phyloP scores from a whole-genome alignment of 64 coral and sea anemone species.

The Montipora cactus region DNA sequence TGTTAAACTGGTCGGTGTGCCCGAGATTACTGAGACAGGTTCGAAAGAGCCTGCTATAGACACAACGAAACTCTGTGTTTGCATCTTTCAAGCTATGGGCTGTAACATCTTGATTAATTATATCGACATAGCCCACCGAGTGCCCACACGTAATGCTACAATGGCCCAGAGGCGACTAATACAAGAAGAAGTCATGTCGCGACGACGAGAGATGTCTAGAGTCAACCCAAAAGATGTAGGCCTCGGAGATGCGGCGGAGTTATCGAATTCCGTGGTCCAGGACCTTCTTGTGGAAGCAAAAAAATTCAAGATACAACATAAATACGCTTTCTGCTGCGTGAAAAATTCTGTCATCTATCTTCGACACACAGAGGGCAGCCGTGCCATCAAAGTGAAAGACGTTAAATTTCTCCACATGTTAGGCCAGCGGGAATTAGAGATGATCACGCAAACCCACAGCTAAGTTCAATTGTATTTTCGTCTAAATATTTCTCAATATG shows the following conservation, averaged over 20 bases:
- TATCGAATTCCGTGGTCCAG: neutral
- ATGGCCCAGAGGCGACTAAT: neutral
- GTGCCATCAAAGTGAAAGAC: slow-evolving; percentile 25
- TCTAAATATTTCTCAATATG: neutral
- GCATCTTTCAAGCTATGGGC: slow-evolving; percentile 2
- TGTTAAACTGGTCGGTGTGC: neutral
- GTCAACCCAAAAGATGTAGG: neutral
- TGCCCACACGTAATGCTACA: neutral
- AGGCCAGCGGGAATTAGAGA: neutral
- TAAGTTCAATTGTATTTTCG: neutral
- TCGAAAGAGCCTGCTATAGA: slow-evolving; percentile 41
- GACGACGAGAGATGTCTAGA: neutral
- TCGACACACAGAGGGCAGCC: neutral
- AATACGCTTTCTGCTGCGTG: slow-evolving; percentile 4
- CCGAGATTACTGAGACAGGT: neutral
- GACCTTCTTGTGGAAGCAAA: neutral
- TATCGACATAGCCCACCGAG: slow-evolving; percentile 49
- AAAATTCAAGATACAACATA: slow-evolving; percentile 1
- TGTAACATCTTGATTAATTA: neutral
- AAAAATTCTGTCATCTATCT: neutral
- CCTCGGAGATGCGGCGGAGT: neutral
- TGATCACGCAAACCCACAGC: neutral
- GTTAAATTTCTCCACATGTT: neutral
- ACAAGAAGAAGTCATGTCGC: slow-evolving; percentile 2
- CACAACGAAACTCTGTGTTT: slow-evolving; percentile 22